Base-by-base conservation (phyloP, 2,113 vertebrate species). In the Oostethus manadensis region DNA sequence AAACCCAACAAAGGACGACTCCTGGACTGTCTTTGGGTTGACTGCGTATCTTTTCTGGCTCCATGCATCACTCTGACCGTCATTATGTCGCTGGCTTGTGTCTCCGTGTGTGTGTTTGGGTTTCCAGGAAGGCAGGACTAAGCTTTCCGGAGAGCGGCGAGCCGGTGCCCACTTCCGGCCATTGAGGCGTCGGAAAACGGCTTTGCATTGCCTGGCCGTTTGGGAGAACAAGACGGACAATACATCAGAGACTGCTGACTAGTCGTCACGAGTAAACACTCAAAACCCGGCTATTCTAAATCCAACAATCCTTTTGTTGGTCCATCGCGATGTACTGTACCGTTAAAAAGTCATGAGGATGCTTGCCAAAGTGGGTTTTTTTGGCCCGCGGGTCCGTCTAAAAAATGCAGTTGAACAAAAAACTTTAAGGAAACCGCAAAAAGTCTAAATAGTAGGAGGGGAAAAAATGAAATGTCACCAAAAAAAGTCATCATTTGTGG, bases 161-260 rank as follows among this genome's bases (percentile, higher is more conserved):
- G 55, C 65, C 42, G 60, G 65, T 88, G 76, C 82, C 82, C 82
- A 87, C 71, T 88, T 88, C 86, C 86, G 84, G 64, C 76, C 67
- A 86, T 86, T 86, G 80, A 88, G 42, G 62, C 29, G n/a, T 68
- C 48, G 56, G 76, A 79, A 84, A 86, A 84, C 76, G 81, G 76
- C 66, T 61, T 75, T 82, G 75, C 71, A 53, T 62, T 56, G 44
- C 55, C 57, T 51, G 23, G 38, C 61, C 51, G 68, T 71, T 85
- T 84, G 65, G 77, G 56, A 62, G 59, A 77, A 61, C 71, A 66
- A 71, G 79, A 83, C 65, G 64, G 60, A 74, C 75, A 78, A n/a
- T 62, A 61, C 53, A 82, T 81, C 65, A 64, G 55, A 79, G 63
- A 73, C 40, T 42, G 40, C 56, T 54, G 61, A 53, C 42, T 14